phyloP scores from a whole-genome alignment of 1,140 invertebrate species.

The Calliopsis andreniformis region DNA sequence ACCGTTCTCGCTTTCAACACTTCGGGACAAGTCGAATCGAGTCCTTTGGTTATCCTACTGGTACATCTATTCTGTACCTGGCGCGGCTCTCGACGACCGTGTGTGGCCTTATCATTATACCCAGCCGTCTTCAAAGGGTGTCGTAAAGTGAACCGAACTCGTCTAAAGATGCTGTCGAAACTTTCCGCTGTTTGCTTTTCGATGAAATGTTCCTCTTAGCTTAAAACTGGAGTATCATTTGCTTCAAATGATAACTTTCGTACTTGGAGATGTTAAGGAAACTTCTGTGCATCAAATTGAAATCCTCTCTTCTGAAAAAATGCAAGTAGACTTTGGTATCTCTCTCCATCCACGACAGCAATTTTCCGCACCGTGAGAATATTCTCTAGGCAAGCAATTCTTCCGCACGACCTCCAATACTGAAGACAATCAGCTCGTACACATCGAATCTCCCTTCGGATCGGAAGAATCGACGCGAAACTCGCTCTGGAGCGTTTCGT shows the following conservation, averaged over 20 bases:
- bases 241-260: no score
- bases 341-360: no score
- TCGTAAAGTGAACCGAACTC: conserved; percentile 11
- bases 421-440: background rate
- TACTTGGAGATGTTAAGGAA: no score
- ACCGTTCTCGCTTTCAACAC: conserved; percentile 38
- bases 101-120: conserved; percentile 53
- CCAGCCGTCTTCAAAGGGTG: conserved; percentile 1
- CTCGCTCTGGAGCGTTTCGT: background rate
- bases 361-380: no score
- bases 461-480: conserved; percentile 22
- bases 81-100: conserved; percentile 16
- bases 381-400: no score
- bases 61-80: conserved; percentile 34
- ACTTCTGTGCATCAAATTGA: no score
- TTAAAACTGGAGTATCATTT: no score
- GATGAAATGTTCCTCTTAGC: background rate
- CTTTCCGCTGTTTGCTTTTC: background rate
- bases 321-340: no score
- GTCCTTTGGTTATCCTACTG: conserved; percentile 33
- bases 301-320: no score
- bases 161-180: conserved; percentile 45
- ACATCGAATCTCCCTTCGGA: background rate
- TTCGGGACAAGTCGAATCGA: background rate
- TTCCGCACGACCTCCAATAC: no score